Conservation (phyloP, 2,797 vertebrate genomes). For the Myoxocephalus aenaeus region DNA sequence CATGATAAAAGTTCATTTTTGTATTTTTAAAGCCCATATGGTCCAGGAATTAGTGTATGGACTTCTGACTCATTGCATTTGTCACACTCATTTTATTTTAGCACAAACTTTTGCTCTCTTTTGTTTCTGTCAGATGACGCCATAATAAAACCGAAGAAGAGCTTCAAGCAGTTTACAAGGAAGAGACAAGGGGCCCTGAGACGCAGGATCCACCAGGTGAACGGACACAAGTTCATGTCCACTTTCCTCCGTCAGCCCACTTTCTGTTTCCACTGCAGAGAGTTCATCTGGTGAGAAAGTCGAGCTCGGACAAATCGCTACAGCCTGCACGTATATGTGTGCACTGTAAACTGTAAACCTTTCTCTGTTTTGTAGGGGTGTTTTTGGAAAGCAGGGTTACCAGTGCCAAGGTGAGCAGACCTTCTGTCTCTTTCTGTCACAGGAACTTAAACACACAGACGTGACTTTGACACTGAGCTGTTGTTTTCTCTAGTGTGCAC, state of each 20-base stretch:
- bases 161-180: conserved; percentile 91
- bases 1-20: background rate
- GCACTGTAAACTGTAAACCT: conserved; percentile 25
- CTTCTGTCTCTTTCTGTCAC: background rate
- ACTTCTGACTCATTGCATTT: background rate
- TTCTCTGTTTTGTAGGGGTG: conserved; percentile 88
- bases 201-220: conserved; percentile 94
- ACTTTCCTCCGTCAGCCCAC: conserved; percentile 96
- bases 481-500: conserved; percentile 88
- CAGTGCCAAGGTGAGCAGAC: conserved; percentile 94
- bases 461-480: background rate
- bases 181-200: conserved; percentile 92
- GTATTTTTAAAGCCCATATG: background rate
- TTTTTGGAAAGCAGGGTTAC: conserved; percentile 98
- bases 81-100: background rate
- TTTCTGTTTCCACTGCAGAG: conserved; percentile 97
- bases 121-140: conserved; percentile 70
- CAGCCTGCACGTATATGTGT: background rate
- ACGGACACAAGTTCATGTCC: conserved; percentile 99
- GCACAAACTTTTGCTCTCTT: background rate
- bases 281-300: conserved; percentile 95
- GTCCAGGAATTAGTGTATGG: background rate
- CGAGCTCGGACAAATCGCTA: fast-evolving
- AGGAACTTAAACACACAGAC: background rate
- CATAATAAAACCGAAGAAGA: conserved; percentile 77